Conservation (phyloP, 2,113 vertebrate genomes). For the Nerophis ophidion region DNA sequence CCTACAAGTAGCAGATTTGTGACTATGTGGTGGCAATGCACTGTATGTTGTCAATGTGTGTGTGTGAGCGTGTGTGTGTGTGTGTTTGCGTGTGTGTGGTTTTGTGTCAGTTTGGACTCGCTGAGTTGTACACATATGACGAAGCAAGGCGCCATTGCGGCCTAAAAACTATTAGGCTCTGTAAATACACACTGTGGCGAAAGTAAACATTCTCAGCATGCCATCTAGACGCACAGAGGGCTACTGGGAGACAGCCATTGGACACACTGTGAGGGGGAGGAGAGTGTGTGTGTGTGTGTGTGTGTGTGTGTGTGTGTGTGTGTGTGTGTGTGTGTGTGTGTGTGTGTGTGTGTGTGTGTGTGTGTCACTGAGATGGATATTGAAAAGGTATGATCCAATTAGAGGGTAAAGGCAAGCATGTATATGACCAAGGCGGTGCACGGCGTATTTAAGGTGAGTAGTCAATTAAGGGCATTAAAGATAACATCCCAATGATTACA, state of each 20-base stretch:
- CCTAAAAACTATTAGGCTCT: constrained; percentile 73
- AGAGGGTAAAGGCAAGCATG: constrained; percentile 27
- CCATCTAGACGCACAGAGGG: constrained; percentile 65
- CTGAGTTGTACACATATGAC: constrained; percentile 64
- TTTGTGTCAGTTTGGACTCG: constrained; percentile 36
- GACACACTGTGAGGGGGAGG: constrained; percentile 53
- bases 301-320: constrained; percentile 7
- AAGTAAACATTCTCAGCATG: constrained; percentile 72
- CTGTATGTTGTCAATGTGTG: constrained; percentile 30
- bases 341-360: constrained; percentile 32
- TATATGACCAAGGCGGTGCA: constrained; percentile 3
- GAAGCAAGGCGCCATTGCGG: constrained; percentile 65
- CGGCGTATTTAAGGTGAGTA: constrained; percentile 28
- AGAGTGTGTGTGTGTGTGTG: constrained; percentile 27
- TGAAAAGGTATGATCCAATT: constrained; percentile 56
- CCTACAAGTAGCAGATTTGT: constrained; percentile 22
- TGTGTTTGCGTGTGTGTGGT: constrained; percentile 19
- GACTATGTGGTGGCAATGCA: constrained; percentile 30
- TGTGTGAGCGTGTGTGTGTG: constrained; percentile 26
- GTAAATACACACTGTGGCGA: constrained; percentile 72
- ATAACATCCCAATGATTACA: constrained; percentile 29
- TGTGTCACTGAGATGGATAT: constrained; percentile 40
- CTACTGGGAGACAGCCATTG: constrained; percentile 64
- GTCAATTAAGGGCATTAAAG: constrained; percentile 40
- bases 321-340: constrained; percentile 22